Conservation (phyloP, 2,113 vertebrate genomes). For the Perca flavescens region DNA sequence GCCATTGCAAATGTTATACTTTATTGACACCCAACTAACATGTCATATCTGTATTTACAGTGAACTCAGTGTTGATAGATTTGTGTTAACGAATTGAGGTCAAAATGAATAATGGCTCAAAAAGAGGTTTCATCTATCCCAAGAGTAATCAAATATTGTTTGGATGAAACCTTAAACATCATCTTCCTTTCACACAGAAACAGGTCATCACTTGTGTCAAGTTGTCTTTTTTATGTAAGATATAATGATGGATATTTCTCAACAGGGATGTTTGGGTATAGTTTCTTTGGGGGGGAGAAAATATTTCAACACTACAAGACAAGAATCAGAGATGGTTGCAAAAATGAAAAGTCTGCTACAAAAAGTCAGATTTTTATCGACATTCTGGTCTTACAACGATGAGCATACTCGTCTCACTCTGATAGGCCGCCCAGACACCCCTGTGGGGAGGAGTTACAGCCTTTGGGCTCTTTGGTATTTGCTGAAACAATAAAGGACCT, state of each 20-base stretch:
- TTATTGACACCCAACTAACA: background rate
- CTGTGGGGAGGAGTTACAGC: constrained; percentile 75
- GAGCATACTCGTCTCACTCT: constrained; percentile 43
- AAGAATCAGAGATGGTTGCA: background rate
- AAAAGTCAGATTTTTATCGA: background rate
- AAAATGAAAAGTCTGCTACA: background rate
- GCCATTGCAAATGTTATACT: background rate
- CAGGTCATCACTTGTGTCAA: constrained; percentile 39
- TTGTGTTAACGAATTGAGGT: background rate
- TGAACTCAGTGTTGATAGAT: background rate
- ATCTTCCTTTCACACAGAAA: constrained; percentile 19
- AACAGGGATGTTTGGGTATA: background rate
- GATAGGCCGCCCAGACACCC: constrained; percentile 59
- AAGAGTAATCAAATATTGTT: constrained; percentile 38
- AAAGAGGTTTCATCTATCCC: constrained; percentile 13
- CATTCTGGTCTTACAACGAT: constrained; percentile 43
- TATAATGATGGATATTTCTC: background rate
- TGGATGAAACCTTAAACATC: constrained; percentile 17
- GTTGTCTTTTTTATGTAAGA: background rate
- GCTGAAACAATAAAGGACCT: constrained; percentile 83
- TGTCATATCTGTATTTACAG: background rate
- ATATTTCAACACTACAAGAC: background rate
- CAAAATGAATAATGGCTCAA: background rate
- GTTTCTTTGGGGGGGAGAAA: background rate
- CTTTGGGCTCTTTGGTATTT: constrained; percentile 76